Evolutionary conservation across 2,113 vertebrate genomes (phyloP).

Genomic region (Sterrhoptilus dennistouni): DNA sequence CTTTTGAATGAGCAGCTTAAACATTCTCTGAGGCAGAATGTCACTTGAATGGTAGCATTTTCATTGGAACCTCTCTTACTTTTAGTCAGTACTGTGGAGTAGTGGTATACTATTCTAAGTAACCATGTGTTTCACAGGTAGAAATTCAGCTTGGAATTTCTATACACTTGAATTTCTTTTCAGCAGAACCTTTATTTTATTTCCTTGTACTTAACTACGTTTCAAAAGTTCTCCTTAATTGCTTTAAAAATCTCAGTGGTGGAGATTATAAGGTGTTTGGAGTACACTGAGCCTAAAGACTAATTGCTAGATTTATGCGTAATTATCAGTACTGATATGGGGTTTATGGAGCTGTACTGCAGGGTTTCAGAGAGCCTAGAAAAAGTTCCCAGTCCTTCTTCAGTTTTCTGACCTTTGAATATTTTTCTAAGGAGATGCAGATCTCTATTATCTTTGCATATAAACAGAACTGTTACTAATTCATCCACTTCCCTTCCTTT

Average conservation of each 20-base stretch:
- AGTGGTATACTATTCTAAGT: background rate
- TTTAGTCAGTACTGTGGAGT: background rate
- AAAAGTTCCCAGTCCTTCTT: background rate
- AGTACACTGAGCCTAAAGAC: background rate
- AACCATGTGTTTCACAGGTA: fast-evolving
- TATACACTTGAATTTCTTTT: background rate
- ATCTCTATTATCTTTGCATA: background rate
- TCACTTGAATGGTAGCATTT: background rate
- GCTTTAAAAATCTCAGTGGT: background rate
- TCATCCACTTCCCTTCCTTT: background rate
- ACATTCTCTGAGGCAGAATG: background rate
- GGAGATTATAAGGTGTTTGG: background rate
- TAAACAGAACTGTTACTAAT: background rate
- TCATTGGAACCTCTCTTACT: background rate
- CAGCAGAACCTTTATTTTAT: background rate
- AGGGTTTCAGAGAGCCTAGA: background rate
- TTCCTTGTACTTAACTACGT: background rate
- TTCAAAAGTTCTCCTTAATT: background rate
- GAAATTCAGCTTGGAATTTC: background rate
- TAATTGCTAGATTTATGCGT: background rate
- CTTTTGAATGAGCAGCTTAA: background rate
- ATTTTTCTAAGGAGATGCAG: background rate
- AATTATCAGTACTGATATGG: background rate
- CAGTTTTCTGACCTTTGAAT: background rate
- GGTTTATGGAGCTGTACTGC: background rate